Evolutionary conservation across 2,797 vertebrate species (phyloP), one percentile per base, ranked within the genome.

Genomic region (Aphelocoma californica): DNA sequence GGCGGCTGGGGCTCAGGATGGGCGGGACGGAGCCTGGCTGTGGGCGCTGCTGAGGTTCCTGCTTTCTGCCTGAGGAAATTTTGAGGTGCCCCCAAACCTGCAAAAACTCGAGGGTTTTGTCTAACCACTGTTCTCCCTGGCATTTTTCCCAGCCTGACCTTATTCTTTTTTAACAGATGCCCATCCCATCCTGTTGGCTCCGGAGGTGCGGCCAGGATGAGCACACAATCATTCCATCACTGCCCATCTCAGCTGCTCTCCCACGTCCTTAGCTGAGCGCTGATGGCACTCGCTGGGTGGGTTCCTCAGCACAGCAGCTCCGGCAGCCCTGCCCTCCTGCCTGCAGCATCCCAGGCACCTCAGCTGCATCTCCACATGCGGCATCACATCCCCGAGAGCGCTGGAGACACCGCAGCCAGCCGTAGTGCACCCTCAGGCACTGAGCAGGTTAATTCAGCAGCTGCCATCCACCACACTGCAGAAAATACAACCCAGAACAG

Each of bases 361-460:
- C 83, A 0, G 9, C 2, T 3, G 2, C 44, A 1, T 16, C 5
- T 1, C 23, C 51, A 3, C 26, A 4, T 0, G 11, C 44, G 14
- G 48, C 66, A 17, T 5, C 32, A 0, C 78, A 6, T 18, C 88
- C 88, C 69, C 20, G 18, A 15, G 32, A 6, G 66, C 54, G 6
- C 12, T 0, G 48, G 14, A 12, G 65, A 5, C 12, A 3, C 18
- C 16, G 28, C 84, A 4, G 18, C 3, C 5, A 5, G 14, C 62
- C 44, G 6, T 0, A 3, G 5, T 0, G 32, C 8, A 1, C 38
- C 4, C 0, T 4, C 82, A 3, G 79, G 65, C 66, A 34, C 54
- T 0, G 1, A 34, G 66, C 0, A 6, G 65, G 83, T 73, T 57
- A 77, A 88, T 2, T 12, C 57, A 26, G 78, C 64, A 42, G 36